Percentiles rank a stretch among this genome's conserved stretches.
Conservation (phyloP, 2,888 invertebrate species). For the Scrobipalpa costella region DNA sequence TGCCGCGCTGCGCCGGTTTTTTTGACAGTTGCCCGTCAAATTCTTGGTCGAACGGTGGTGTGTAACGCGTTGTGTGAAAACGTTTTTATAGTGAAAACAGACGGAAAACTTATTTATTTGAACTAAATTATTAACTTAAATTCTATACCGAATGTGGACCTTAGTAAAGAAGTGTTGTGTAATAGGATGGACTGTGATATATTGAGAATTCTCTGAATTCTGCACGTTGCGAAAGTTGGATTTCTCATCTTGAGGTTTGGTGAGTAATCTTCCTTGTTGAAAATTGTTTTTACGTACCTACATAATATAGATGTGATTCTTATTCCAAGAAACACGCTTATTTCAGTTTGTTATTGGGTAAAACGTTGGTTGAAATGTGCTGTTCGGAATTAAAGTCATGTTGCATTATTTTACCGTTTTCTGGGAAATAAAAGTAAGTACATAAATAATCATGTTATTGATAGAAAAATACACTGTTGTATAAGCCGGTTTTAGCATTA, state of each 20-base stretch:
- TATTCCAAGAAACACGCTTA: background rate
- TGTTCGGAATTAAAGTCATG: background rate
- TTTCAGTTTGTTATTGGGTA: background rate
- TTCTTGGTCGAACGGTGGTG: background rate
- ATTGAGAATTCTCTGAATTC: constrained; percentile 51
- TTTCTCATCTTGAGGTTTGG: constrained; percentile 61
- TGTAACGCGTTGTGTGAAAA: constrained; percentile 5
- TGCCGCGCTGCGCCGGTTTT: background rate
- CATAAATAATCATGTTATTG: background rate
- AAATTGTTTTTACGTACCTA: constrained; percentile 16
- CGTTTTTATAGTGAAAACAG: background rate
- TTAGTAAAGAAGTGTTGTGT: constrained; percentile 49
- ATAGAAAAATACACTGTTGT: background rate
- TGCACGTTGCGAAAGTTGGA: constrained; percentile 73
- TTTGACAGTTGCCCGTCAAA: constrained; percentile 14
- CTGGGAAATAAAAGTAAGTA: constrained; percentile 9
- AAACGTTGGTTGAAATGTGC: background rate
- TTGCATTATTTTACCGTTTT: background rate
- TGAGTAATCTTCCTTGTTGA: constrained; percentile 57
- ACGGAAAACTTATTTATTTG: constrained; percentile 1
- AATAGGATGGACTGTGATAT: constrained; percentile 52
- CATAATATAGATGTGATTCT: background rate
- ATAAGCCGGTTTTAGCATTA: too few relatives aligned
- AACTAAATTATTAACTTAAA: background rate
- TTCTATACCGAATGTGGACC: constrained; percentile 12